A percentile compares a stretch with the other conserved stretches of the same genome.
Evolutionary conservation across 2,888 invertebrate species (phyloP).

Genomic region (Eudemis profundana): DNA sequence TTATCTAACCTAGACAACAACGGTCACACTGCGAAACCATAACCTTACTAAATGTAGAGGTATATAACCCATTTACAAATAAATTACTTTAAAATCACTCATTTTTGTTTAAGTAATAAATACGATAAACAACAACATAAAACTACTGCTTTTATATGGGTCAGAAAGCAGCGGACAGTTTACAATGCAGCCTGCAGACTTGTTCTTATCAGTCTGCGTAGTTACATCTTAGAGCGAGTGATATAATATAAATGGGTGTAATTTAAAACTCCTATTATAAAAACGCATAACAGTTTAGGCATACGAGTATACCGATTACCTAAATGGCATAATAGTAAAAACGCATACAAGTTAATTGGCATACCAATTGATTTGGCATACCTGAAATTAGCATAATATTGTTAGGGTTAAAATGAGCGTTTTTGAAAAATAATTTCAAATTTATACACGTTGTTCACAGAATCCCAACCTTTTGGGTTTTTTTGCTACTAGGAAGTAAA

Average conservation of each 20-base stretch:
- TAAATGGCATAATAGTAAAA: no score
- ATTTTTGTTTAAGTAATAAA: slow-evolving; percentile 75
- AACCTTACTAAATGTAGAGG: slow-evolving; percentile 57
- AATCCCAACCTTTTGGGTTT: no score
- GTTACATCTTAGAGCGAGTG: slow-evolving; percentile 4
- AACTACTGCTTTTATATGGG: slow-evolving; percentile 64
- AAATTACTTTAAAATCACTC: slow-evolving; percentile 78
- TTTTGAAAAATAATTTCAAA: no score
- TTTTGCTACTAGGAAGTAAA: no score
- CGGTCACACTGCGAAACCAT: slow-evolving; percentile 49
- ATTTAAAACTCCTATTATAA: no score
- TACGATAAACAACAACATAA: slow-evolving; percentile 74
- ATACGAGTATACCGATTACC: no score
- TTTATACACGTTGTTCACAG: no score
- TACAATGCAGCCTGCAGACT: slow-evolving; percentile 31
- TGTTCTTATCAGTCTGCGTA: slow-evolving; percentile 46
- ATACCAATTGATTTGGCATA: no score
- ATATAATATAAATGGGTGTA: not conserved
- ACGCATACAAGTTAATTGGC: no score
- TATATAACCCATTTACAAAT: slow-evolving; percentile 73
- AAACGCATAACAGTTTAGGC: no score
- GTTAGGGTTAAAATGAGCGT: no score
- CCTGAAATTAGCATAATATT: no score
- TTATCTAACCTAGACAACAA: slow-evolving; percentile 56
- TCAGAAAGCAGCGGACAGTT: slow-evolving; percentile 34